These are phyloP conservation scores for Chironomus riparius DNA, from an alignment of 2,888 invertebrate genomes.

Conservation along the genomic window DNA sequence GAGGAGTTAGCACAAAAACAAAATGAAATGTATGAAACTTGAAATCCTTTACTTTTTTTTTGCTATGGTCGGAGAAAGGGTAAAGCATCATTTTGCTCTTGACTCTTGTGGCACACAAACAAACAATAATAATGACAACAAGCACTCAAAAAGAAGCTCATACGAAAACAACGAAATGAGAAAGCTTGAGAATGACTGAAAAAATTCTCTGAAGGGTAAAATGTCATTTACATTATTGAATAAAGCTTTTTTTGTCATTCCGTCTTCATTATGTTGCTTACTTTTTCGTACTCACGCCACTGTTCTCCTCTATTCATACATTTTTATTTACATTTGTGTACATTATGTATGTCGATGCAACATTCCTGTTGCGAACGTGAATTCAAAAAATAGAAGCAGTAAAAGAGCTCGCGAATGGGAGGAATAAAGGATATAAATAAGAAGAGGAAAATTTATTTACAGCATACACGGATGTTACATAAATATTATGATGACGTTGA, in stretches of 20 bases:
- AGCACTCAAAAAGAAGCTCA: background rate
- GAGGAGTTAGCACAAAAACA: too few species aligned
- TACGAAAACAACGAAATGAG: background rate
- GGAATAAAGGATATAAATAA: background rate
- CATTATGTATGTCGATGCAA: too few species aligned
- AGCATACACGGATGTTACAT: slow-evolving; percentile 7
- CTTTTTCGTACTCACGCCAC: too few species aligned
- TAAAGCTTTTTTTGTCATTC: background rate
- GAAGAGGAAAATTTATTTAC: background rate
- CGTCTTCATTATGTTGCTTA: background rate
- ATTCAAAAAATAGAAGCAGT: background rate
- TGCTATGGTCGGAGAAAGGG: too few species aligned
- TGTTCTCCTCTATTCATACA: too few species aligned
- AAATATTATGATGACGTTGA: slow-evolving; percentile 15
- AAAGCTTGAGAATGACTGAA: background rate
- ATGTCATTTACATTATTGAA: slow-evolving; percentile 15
- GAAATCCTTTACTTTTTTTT: too few species aligned
- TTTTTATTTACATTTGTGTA: too few species aligned
- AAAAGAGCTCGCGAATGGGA: background rate
- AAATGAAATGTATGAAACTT: too few species aligned
- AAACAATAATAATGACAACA: too few species aligned
- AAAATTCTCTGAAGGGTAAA: slow-evolving; percentile 3
- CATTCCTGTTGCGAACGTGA: too few species aligned
- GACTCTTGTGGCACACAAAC: too few species aligned
- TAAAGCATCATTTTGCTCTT: too few species aligned